phyloP scores from a whole-genome alignment of 2,797 vertebrate species.

The Mycteria americana region DNA sequence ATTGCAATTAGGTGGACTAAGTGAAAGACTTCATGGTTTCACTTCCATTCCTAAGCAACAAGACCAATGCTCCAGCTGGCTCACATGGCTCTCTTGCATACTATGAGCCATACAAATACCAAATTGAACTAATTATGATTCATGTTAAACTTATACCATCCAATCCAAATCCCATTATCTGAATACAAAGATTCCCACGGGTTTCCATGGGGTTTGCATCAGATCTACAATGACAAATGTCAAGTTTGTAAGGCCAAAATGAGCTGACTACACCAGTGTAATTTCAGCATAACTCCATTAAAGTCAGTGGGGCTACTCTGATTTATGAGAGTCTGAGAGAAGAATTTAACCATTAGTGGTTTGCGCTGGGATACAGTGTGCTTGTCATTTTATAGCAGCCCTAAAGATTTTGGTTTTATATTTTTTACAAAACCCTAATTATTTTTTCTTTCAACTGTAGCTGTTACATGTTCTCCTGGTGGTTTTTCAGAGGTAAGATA shows the following conservation, averaged over 20 bases:
- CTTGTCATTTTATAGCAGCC: not conserved
- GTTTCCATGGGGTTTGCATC: not conserved
- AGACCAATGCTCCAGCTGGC: not conserved
- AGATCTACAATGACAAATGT: not conserved
- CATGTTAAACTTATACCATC: not conserved
- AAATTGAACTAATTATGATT: constrained; percentile 12
- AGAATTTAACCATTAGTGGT: not conserved
- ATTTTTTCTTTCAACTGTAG: not conserved
- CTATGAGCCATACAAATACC: not conserved
- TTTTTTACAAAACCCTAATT: not conserved
- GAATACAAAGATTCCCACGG: not conserved
- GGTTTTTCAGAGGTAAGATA: not conserved
- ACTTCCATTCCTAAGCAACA: not conserved
- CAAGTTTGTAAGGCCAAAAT: constrained; percentile 14
- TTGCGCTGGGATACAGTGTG: not conserved
- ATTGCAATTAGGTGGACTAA: not conserved
- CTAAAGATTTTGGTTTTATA: not conserved
- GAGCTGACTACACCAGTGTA: not conserved
- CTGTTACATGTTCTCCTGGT: not conserved
- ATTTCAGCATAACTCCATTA: not conserved
- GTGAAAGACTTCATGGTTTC: not conserved
- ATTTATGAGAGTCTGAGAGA: not conserved
- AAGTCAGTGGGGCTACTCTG: not conserved
- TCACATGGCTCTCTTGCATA: not conserved
- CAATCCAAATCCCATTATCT: not conserved